Percentiles rank a stretch among this genome's conserved stretches.
phyloP scores from a whole-genome alignment of 2,888 invertebrate species.

The Brassicogethes aeneus region DNA sequence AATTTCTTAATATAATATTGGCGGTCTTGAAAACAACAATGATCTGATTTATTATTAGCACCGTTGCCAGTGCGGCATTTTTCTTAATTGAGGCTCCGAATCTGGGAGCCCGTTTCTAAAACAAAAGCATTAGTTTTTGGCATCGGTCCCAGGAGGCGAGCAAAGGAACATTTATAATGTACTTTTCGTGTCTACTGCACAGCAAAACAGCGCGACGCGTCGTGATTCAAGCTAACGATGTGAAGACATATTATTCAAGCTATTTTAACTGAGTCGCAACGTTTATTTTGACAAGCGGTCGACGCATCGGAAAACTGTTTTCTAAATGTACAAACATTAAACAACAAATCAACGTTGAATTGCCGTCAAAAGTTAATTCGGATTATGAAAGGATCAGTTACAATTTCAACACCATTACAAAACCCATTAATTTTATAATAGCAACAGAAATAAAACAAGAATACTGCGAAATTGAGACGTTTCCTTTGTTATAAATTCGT shows the following conservation, averaged over 20 bases:
- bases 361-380: too few species aligned
- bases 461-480: too few species aligned
- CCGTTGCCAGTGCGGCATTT: background rate
- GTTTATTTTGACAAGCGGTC: background rate
- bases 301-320: too few species aligned
- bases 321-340: too few species aligned
- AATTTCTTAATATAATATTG: background rate
- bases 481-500: too few species aligned
- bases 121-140: slow-evolving; percentile 1
- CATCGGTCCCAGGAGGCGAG: background rate
- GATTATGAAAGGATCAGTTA: too few species aligned
- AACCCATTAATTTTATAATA: too few species aligned
- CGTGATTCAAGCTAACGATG: slow-evolving; percentile 6
- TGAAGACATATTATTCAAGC: slow-evolving; percentile 5
- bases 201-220: background rate
- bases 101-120: background rate
- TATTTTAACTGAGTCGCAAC: background rate
- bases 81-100: background rate
- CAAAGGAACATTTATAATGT: slow-evolving; percentile 1
- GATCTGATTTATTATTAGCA: background rate
- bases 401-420: too few species aligned
- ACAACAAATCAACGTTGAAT: too few species aligned
- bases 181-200: background rate
- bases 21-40: background rate
- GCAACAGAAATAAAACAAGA: too few species aligned